Evolutionary conservation across 2,113 vertebrate genomes (phyloP), one percentile per base, ranked within the genome.

Genomic region (Salvelinus alpinus): DNA sequence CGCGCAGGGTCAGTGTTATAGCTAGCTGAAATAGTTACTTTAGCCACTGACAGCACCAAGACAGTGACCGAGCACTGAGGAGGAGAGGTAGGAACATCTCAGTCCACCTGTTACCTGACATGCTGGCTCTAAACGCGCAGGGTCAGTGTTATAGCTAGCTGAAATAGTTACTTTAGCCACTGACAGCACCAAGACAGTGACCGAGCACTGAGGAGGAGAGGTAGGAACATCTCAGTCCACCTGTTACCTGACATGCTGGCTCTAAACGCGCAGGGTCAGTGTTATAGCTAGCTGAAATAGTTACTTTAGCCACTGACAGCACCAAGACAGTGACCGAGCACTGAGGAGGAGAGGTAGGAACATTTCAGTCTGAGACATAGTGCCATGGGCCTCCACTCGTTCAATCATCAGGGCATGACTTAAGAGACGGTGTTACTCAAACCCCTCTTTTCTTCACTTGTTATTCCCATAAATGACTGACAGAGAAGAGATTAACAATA

Each of bases 401-500:
- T 13, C 71, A 82, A 82, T 84, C 84, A 89, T 91, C 90, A 91
- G 90, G 78, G 4, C 85, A 90, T 87, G 84, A 85, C 81, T 88
- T 92, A 90, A 91, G 91, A 91, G 89, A 92, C 92, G 90, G 92
- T 91, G 93, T 93, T 93, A 91, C 89, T 90, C 87, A 92, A 94
- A 93, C 93, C 92, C 88, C 90, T 92, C 90, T 92, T 89, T 89
- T 92, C 89, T 81, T 6, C 90, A 90, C 85, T 92, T 92, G 87
- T 92, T 91, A 91, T 93, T 92, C 90, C 90, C 89, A 90, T 91
- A 93, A 90, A 93, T 93, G 92, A 92, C 88, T 18, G 75, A 79
- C 64, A 81, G 86, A 87, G 87, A 89, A 91, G 91, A 88, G 89
- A 88, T 84, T 29, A 85, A 82, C 89, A 92, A 91, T 90, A 90